Base-by-base conservation (phyloP, 2,888 invertebrate genomes). In the Dinocampus coccinellae region DNA sequence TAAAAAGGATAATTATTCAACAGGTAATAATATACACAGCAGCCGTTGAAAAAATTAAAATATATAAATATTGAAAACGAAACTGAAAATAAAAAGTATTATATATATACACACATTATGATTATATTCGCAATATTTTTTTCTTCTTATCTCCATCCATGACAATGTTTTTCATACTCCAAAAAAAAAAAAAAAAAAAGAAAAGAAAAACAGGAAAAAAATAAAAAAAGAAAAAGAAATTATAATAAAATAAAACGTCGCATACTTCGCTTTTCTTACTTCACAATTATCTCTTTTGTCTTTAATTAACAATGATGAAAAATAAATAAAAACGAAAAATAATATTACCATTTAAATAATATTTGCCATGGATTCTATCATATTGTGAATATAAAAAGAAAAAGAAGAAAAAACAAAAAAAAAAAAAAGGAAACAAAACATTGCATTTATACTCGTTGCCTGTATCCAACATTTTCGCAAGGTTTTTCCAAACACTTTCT, bases 211-310 rank as follows among this genome's bases (percentile, higher is more conserved):
- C 1, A 42, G 11, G 20, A 62, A 61, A 10, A 60, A 60, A 60
- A 36, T 10, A 24, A 47, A 13, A 52, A 22, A 13, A 13, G 6
- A 34, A 22, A 36, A 13, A 39, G 7, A 47, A 47, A 47, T 16
- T 16, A 47, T 47, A 47, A 6, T 16, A 42, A 42, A 33, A 58
- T 29, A 16, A 55, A 68, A 65, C 60, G 57, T 65, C 65, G 65
- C 60, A 70, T 66, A 61, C 47, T 70, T 34, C 53, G 70, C 70
- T 66, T 61, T 65, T 60, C 65, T 64, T 70, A 64, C 64, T 64
- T 20, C 72, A 73, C 72, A 75, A 70, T 63, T 73, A 71, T 72
- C 61, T 72, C 36, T 29, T 34, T 62, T 61, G 57, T 69, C 55
- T 58, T 47, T 52, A 20, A 39, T 36, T 39, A 33, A 20, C 10